Evolutionary conservation across 2,113 vertebrate genomes (phyloP).

Genomic region (Clarias gariepinus): DNA sequence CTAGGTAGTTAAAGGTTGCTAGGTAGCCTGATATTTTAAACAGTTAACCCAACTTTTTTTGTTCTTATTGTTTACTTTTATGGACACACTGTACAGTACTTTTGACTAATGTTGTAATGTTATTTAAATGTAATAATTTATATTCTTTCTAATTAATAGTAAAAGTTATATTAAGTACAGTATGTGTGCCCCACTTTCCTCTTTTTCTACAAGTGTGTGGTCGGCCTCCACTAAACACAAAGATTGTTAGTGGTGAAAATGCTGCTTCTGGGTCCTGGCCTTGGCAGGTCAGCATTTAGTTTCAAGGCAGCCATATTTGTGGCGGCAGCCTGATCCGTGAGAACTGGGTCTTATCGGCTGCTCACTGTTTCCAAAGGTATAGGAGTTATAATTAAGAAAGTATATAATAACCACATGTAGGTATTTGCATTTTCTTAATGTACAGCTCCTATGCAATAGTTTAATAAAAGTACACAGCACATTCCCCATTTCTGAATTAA

Average conservation of each 20-base stretch:
- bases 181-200: neutral
- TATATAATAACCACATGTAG: neutral
- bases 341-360: constrained; percentile 72
- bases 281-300: constrained; percentile 74
- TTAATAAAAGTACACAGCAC: neutral
- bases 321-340: constrained; percentile 73
- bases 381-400: neutral
- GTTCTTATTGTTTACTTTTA: too few relatives aligned
- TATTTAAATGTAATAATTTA: too few relatives aligned
- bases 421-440: neutral
- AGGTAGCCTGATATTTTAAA: too few relatives aligned
- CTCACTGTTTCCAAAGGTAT: constrained; percentile 70
- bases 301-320: constrained; percentile 47
- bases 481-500: neutral
- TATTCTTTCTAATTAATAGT: too few relatives aligned
- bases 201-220: constrained; percentile 69
- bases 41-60: too few relatives aligned
- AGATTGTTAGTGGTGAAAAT: constrained; percentile 69
- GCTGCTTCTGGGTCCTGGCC: constrained; percentile 66
- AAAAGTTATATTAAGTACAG: neutral
- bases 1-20: too few relatives aligned
- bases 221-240: constrained; percentile 53
- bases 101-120: too few relatives aligned
- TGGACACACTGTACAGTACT: too few relatives aligned
- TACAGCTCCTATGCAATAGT: neutral